Evolutionary conservation across 2,113 vertebrate species (phyloP).

Genomic region (Lathamus discolor): DNA sequence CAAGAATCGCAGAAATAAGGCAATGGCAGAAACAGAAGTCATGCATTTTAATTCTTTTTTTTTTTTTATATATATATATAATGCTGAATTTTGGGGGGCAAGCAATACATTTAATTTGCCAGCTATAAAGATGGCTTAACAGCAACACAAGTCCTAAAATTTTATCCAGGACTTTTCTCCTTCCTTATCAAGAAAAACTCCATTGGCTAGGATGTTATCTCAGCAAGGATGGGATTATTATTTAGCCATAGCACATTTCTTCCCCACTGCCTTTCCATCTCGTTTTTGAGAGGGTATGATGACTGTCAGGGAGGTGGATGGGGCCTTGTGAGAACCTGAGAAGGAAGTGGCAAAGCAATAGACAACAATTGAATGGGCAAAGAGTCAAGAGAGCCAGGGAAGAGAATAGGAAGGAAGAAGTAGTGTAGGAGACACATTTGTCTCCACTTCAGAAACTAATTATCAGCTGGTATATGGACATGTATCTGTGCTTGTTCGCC

Average conservation of each 20-base stretch:
- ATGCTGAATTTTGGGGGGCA: neutral
- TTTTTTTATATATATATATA: neutral
- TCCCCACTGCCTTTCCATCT: neutral
- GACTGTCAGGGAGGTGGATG: neutral
- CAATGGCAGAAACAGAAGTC: neutral
- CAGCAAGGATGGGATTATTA: neutral
- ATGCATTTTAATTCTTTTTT: neutral
- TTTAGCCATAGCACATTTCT: neutral
- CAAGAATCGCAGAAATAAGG: neutral
- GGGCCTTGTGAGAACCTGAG: neutral
- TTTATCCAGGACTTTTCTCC: neutral
- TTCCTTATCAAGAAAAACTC: neutral
- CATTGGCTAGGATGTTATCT: neutral
- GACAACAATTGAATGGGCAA: neutral
- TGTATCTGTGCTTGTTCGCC: neutral
- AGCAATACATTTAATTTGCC: neutral
- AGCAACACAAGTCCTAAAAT: neutral
- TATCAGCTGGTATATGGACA: neutral
- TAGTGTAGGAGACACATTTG: neutral
- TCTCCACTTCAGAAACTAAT: neutral
- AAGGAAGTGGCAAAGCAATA: neutral
- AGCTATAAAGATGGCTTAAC: neutral
- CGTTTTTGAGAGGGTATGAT: neutral
- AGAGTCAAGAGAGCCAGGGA: neutral
- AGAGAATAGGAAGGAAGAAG: neutral